Base-by-base conservation (phyloP, 2,888 invertebrate species). In the Cantharis nigra region DNA sequence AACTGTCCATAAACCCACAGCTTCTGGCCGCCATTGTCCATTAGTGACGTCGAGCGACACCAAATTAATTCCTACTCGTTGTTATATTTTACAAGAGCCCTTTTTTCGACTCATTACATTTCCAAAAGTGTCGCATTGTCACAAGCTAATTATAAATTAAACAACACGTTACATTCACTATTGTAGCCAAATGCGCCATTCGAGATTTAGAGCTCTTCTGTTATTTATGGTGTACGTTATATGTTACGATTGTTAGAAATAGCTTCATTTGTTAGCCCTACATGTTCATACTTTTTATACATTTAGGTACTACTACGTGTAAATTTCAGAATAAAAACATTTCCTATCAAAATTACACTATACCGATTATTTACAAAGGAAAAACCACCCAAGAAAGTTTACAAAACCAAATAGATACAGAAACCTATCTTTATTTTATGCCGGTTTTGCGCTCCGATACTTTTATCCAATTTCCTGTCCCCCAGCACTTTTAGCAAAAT, bases 31-130 rank as follows among this genome's bases (percentile, higher is more conserved):
- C 84, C 83, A 83, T 83, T 84, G 84, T 84, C 84, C 84, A 84
- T 84, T 84, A 84, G 84, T 83, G 80, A 82, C 81, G 81, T 82
- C 80, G 80, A 80, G 81, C 82, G 83, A 80, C 81, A 78, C 79
- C 75, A 81, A 82, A 84, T 83, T 83, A 83, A 84, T 84, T 82
- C 79, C 81, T 80, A 77, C 79, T 80, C 82, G 82, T 81, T 83
- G 78, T 81, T 80, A 82, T 84, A 84, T 83, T 79, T 84, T 82
- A 82, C 79, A 71, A 74, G 64, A 75, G 71, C 75, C 78, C 77
- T 79, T 85, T 84, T 83, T 84, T 84, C 83, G 82, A 82, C 82
- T 85, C 85, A 84, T 85, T 85, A 85, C 83, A 78, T 84, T 82
- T 79, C 84, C 83, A 82, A 83, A 83, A 83, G 77, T 83, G 84